Base-by-base conservation (phyloP, 2,888 invertebrate species). In the Apotomis capreana region DNA sequence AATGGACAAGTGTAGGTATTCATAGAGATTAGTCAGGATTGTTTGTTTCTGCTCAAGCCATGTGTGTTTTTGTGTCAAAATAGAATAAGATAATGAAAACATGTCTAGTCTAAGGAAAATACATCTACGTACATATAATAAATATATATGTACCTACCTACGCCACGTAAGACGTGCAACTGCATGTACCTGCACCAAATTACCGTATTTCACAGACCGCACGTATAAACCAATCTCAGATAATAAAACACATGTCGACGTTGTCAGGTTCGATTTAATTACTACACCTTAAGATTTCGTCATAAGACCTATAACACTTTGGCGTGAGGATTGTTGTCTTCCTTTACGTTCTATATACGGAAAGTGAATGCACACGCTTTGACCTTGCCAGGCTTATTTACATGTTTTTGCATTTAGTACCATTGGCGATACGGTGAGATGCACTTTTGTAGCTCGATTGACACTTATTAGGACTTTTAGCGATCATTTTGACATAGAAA, bases 341-440 rank as follows among this genome's bases (percentile, higher is more conserved):
- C 57, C 10, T 51, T 57, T 49, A 10, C 67, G 51, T 40, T 40
- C 51, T 68, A 51, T 49, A 57, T 58, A 64, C 46, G 40, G 69
- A 52, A 64, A 64, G 59, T 64, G 64, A 70, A 58, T 52, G 70
- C 59, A 64, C 26, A 13, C 60, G 58, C 52, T 61, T 63, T 64
- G 64, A 70, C 70, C 70, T 70, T 64, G 70, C 26, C 51, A 52
- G 58, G 13, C 44, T 64, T 59, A 59, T 70, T 70, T 64, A 44
- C 52, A 70, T 70, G 52, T 64, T 64, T 70, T 70, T 70, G 64
- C 46, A 70, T 59, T 44, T 10, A 26, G 51, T 57, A 58, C 51
- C 5, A 26, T 52, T 58, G 44, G 15, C n/a, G 40, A 13, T 15
- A 12, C 49, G 55, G 9, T 37, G 9, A 15, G 3, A 26, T 63